These are phyloP conservation scores for Ammodytes marinus DNA, from an alignment of 2,113 vertebrate species.

Conservation along the genomic window DNA sequence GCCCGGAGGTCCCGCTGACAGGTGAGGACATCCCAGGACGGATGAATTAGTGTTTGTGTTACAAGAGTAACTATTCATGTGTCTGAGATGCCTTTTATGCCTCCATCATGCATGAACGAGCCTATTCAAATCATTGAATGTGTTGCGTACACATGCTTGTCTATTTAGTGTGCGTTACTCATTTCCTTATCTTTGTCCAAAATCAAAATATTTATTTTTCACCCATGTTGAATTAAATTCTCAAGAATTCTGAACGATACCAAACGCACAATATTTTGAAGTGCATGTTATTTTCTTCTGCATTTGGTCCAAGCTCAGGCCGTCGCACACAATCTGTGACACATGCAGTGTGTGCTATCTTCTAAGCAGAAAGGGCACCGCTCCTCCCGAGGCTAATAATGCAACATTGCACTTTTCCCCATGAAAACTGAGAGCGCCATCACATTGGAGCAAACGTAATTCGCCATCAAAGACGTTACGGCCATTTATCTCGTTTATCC, in stretches of 20 bases:
- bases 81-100: conserved; percentile 17
- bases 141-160: conserved; percentile 26
- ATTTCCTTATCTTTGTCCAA: conserved; percentile 7
- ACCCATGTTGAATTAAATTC: background rate
- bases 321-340: conserved; percentile 46
- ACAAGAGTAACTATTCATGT: conserved; percentile 17
- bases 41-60: conserved; percentile 20
- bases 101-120: conserved; percentile 19
- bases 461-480: conserved; percentile 60
- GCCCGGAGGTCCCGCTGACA: conserved; percentile 95
- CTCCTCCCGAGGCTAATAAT: conserved; percentile 64
- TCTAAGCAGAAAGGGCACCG: conserved; percentile 65
- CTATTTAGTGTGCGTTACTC: conserved; percentile 27
- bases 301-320: conserved; percentile 16
- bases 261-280: background rate
- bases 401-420: conserved; percentile 55
- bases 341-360: conserved; percentile 57
- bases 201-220: background rate
- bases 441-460: conserved; percentile 65
- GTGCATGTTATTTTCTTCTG: background rate
- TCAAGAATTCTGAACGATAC: background rate
- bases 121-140: conserved; percentile 11
- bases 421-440: conserved; percentile 26
- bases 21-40: conserved; percentile 80
- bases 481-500: conserved; percentile 61